Evolutionary conservation across 2,797 vertebrate species (phyloP).

Genomic region (Myotis myotis): DNA sequence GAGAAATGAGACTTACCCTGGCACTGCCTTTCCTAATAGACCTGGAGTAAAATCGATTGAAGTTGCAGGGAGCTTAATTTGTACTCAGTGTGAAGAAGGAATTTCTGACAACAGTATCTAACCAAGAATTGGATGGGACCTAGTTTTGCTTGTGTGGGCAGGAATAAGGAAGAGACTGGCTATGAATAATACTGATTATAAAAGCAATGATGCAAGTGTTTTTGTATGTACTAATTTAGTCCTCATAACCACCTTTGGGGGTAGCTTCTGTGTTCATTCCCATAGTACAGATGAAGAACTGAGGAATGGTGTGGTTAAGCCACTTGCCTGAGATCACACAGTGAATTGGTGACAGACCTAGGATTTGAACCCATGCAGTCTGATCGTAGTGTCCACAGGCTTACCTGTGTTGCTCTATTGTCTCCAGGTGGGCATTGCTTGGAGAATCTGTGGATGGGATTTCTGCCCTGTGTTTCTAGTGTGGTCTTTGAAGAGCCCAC

Average conservation of each 20-base stretch:
- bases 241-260: background rate
- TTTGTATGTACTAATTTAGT: background rate
- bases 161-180: background rate
- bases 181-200: background rate
- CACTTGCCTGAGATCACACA: background rate
- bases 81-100: background rate
- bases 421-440: background rate
- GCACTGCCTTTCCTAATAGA: slow-evolving; percentile 44
- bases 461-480: background rate
- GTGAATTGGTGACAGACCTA: background rate
- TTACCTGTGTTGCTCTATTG: background rate
- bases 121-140: background rate
- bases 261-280: background rate
- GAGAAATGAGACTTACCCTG: slow-evolving; percentile 28
- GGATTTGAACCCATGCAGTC: background rate
- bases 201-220: background rate
- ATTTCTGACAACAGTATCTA: slow-evolving; percentile 21
- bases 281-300: background rate
- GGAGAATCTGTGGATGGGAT: background rate
- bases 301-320: background rate
- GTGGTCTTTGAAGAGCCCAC: background rate
- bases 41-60: background rate
- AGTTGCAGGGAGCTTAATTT: slow-evolving; percentile 51
- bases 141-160: background rate
- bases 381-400: accelerated